Evolutionary conservation across 2,888 invertebrate species (phyloP), one percentile per base, ranked within the genome.

Genomic region (Itoplectis maculator): DNA sequence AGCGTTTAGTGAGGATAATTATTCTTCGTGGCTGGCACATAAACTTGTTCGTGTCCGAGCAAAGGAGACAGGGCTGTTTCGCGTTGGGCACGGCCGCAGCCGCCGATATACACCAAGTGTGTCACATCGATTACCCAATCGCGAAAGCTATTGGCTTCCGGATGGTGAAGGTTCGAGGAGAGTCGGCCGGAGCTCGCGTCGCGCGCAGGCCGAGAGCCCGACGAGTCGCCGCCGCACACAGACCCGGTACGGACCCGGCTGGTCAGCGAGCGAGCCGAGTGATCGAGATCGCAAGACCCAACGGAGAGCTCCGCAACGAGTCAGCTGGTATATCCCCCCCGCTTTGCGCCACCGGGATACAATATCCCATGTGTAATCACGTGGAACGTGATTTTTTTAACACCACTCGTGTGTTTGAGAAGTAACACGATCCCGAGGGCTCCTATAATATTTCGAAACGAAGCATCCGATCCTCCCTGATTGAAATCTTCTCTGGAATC

Each of bases 351-450:
- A 29, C 54, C 15, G 74, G 69, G 61, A 68, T 70, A 65, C 76
- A 76, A 73, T 79, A 51, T 79, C 76, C 79, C 42, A 75, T 61
- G 79, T 70, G 59, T 83, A 79, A 83, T 83, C 83, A 74, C 79
- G 79, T 49, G 79, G 63, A 76, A 81, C 75, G 56, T 69, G 35
- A 73, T 66, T 72, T 72, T 81, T 81, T 51, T 77, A 47, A 63
- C 79, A 63, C 68, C 74, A 59, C 56, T 23, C 47, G 54, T 56
- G 66, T 40, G 49, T 74, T 42, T 59, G 65, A 35, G 23, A 13
- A n/a, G 79, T 79, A 79, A 79, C 45, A 51, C 61, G 74, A 79
- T 51, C 49, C 73, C 73, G 9, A 23, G 35, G 15, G 68, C 9
- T 69, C 68, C 68, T 68, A 74, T 70, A 65, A 70, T 68, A 63